A percentile compares a stretch with the other conserved stretches of the same genome.
Evolutionary conservation across 2,113 vertebrate genomes (phyloP).

Genomic region (Peromyscus polionotus): DNA sequence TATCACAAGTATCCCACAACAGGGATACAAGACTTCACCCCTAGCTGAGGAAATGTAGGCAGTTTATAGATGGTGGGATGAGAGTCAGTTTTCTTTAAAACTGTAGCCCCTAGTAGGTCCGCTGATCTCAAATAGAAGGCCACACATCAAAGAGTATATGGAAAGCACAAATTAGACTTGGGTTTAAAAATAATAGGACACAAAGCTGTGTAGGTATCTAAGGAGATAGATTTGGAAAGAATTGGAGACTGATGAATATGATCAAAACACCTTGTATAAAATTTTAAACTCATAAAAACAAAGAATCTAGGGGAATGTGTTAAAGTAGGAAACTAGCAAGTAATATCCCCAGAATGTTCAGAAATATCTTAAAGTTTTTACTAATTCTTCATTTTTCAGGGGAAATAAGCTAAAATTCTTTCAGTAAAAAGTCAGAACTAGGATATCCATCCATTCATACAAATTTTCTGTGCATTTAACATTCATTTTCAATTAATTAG

Average conservation of each 20-base stretch:
- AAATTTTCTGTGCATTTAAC: background rate
- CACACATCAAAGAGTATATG: background rate
- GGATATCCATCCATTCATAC: background rate
- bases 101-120: background rate
- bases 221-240: background rate
- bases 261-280: background rate
- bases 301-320: background rate
- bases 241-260: background rate
- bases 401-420: background rate
- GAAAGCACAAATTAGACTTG: background rate
- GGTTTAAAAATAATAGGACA: background rate
- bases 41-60: background rate
- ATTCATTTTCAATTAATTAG: conserved; percentile 13
- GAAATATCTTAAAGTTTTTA: background rate
- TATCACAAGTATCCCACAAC: too few species aligned
- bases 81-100: background rate
- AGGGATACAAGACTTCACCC: background rate
- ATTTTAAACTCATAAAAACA: background rate
- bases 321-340: background rate
- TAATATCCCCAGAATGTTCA: background rate
- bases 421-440: background rate
- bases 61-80: background rate
- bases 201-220: background rate
- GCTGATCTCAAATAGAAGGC: background rate
- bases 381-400: background rate